These are phyloP conservation scores for Stenopsyche tienmushanensis DNA, from an alignment of 1,140 invertebrate species.

Conservation along the genomic window DNA sequence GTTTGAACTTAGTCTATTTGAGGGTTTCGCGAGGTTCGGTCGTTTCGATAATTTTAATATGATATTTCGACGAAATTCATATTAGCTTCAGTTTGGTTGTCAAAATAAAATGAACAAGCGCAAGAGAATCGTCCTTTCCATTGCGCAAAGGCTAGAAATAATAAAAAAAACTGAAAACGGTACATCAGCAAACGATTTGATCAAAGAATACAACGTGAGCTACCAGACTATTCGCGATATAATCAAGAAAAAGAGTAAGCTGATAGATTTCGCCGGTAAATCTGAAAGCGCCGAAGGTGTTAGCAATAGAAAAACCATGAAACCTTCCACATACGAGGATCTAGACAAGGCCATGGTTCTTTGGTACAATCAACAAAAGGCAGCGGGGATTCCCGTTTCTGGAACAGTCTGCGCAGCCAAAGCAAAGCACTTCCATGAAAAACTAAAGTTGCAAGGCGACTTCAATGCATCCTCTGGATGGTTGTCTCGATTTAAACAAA, in stretches of 20 bases:
- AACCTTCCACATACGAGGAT: slow-evolving; percentile 25
- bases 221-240: slow-evolving; percentile 24
- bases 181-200: not conserved
- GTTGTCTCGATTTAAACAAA: slow-evolving; percentile 30
- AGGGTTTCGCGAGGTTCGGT: too few species aligned
- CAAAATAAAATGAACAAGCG: not conserved
- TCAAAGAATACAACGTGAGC: slow-evolving; percentile 16
- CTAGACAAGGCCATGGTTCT: slow-evolving; percentile 22
- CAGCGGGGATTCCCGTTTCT: slow-evolving; percentile 10
- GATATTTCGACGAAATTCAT: too few species aligned
- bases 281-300: slow-evolving; percentile 1
- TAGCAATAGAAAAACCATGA: slow-evolving; percentile 27
- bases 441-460: slow-evolving; percentile 7
- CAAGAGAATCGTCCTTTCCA: slow-evolving; percentile 21
- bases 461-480: slow-evolving; percentile 21
- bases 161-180: slow-evolving; percentile 25
- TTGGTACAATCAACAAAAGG: slow-evolving; percentile 27
- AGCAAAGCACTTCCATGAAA: slow-evolving; percentile 6
- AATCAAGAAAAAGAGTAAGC: slow-evolving; percentile 17
- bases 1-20: too few species aligned
- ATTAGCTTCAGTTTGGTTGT: too few species aligned
- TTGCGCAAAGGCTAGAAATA: slow-evolving; percentile 25
- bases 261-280: slow-evolving; percentile 6
- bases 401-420: slow-evolving; percentile 16
- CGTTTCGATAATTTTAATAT: too few species aligned